Base-by-base conservation (phyloP, 1,140 invertebrate species). In the Apocrypta bakeri region DNA sequence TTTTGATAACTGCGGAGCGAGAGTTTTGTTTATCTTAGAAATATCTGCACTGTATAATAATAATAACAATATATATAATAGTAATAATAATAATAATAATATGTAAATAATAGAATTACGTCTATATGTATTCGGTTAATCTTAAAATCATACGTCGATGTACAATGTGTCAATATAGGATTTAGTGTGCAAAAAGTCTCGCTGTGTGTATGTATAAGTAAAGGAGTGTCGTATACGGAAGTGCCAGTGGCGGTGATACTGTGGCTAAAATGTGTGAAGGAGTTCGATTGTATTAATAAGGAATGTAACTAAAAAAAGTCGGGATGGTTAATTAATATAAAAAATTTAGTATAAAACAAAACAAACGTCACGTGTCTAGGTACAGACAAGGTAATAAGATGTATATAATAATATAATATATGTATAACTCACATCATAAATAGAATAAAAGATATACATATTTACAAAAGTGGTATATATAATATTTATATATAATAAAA, bases 361-460 rank as follows among this genome's bases (percentile, higher is more conserved):
- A 87, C 86, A 66, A 88, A 88, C 89, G 87, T 90, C 87, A 90
- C 88, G 86, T 84, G 86, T 91, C 90, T 90, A 92, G 86, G 86
- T 89, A 90, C 88, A 90, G 85, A 56, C 87, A 90, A 87, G 88
- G 90, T 90, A 88, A 88, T 4, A 9, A 4, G 9, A 66, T 87
- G 87, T 89, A 79, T 61, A 79, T 61, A 79, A 79, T 71, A 71
- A 79, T 61, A 79, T 71, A 48, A 74, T 73, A 64, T 40, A 73
- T 73, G 21, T 71, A 63, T 63, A 90, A 90, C 84, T 91, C 87
- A 91, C 90, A 91, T 89, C 84, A 90, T 91, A 91, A 90, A 90
- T 85, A 90, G 86, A 89, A 88, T 88, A 86, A 85, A 87, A 87
- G n/a, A 82, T 76, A 87, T 84, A 88, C 82, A 90, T 91, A 91